phyloP scores from a whole-genome alignment of 1,140 invertebrate genomes.

The Drosophila setifemur region DNA sequence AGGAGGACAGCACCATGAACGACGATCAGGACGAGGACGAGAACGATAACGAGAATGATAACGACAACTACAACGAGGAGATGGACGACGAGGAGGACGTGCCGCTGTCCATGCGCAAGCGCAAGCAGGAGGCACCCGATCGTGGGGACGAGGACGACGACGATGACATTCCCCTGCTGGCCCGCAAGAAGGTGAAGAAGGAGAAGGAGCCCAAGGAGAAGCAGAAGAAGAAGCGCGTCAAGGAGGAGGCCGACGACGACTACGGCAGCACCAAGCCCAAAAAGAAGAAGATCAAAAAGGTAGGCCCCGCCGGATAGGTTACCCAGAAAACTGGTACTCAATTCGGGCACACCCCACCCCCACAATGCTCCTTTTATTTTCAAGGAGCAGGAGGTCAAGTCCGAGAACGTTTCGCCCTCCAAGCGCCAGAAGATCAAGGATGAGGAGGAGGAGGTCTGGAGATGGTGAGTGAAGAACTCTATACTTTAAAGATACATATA shows the following conservation, averaged over 20 bases:
- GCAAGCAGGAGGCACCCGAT: slow-evolving; percentile 46
- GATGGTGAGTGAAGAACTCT: slow-evolving; percentile 89
- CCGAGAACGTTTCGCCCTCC: slow-evolving; percentile 82
- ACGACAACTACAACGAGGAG: slow-evolving; percentile 84
- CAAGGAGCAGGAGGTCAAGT: slow-evolving; percentile 57
- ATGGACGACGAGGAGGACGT: slow-evolving; percentile 88
- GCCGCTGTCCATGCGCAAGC: slow-evolving; percentile 86
- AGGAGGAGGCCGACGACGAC: slow-evolving; percentile 86
- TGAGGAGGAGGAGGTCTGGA: slow-evolving; percentile 94
- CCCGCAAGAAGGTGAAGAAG: slow-evolving; percentile 85
- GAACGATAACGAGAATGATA: slow-evolving; percentile 85
- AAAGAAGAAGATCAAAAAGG: slow-evolving; percentile 84
- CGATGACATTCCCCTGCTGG: slow-evolving; percentile 87
- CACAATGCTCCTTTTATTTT: too few relatives aligned
- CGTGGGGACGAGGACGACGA: slow-evolving; percentile 82
- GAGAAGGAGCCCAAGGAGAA: slow-evolving; percentile 84
- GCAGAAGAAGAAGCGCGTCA: slow-evolving; percentile 85
- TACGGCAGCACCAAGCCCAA: slow-evolving; percentile 84
- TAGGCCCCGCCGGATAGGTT: neutral
- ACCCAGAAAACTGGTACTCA: too few relatives aligned
- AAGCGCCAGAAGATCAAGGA: slow-evolving; percentile 89
- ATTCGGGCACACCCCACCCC: too few relatives aligned
- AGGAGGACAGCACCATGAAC: slow-evolving; percentile 63
- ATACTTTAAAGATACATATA: too few relatives aligned
- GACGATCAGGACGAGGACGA: slow-evolving; percentile 86